Evolutionary conservation across 2,888 invertebrate genomes (phyloP), one percentile per base, ranked within the genome.

Genomic region (Apocheima hispidaria): DNA sequence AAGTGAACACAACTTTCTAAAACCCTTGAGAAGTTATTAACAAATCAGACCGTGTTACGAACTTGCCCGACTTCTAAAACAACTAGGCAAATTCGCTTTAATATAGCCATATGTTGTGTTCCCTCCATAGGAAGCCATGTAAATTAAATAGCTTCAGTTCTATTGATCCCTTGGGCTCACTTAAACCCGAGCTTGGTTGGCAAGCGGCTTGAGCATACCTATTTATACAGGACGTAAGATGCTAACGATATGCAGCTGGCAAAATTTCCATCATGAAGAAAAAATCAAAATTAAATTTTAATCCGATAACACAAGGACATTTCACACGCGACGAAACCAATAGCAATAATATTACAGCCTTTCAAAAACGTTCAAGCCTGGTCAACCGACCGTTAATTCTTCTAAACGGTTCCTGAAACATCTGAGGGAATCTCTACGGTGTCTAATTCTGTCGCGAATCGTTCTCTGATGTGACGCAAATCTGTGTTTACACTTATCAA

Each of bases 401-500:
- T 35, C 40, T 51, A 38, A 58, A 50, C 50, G 44, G 33, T 54
- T 56, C 50, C 54, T 36, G 36, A 18, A 56, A 48, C 51, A 52
- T 52, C 21, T 28, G 6, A 54, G 36, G 30, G 33, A 33, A 40
- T 30, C 7, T 28, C 18, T 40, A 33, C 38, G 38, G 51, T 49
- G 51, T 60, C 50, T 46, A 67, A 65, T 63, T 65, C 48, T 18
- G 18, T 51, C 61, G 59, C 49, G 59, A 68, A 64, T 59, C 40
- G 57, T 48, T n/a, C 52, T 50, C 33, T 49, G 63, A 60, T 65
- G 62, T 67, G 63, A 70, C 65, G 69, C 62, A 68, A 70, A 72
- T 71, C 71, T 70, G 66, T 78, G 75, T 81, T 83, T 78, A 79
- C 75, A 75, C 70, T 72, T 73, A 78, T 79, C 74, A 71, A 74